These are phyloP conservation scores for Nipponacmea schrenckii DNA, from an alignment of 2,888 invertebrate genomes.

Conservation along the genomic window DNA sequence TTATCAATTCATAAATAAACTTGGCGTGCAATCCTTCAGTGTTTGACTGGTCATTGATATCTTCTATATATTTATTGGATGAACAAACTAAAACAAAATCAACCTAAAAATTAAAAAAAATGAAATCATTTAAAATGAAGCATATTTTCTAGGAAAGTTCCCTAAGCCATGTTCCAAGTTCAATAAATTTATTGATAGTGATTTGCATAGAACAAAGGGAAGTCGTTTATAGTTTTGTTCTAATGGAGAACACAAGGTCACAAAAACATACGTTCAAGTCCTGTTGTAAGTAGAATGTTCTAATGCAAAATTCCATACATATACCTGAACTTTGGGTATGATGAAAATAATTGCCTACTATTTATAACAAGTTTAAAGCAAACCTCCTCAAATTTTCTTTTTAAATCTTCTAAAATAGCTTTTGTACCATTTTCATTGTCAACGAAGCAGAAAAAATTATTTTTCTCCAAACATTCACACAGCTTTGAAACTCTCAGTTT, in stretches of 20 bases:
- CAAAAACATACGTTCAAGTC: no score
- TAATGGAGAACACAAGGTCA: no score
- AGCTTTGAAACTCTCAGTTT: conserved; percentile 50
- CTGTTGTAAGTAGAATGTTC: no score
- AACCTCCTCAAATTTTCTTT: conserved; percentile 16
- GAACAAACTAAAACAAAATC: conserved; percentile 57
- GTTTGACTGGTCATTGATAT: conserved; percentile 14
- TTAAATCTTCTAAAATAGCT: conserved; percentile 3
- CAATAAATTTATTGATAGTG: no score
- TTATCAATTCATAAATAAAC: conserved; percentile 54
- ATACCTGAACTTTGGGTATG: no score
- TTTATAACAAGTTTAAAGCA: no score
- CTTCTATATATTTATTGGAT: conserved; percentile 46
- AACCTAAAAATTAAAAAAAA: conserved; percentile 41
- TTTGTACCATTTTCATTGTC: conserved; percentile 28
- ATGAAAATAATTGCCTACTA: no score
- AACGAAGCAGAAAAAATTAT: conserved; percentile 54
- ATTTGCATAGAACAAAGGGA: no score
- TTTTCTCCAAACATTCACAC: conserved; percentile 53
- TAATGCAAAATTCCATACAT: no score
- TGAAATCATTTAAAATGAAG: no score
- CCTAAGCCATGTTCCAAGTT: not conserved
- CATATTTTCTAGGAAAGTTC: not conserved
- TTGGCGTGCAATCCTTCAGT: conserved; percentile 45
- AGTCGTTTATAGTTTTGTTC: no score